Evolutionary conservation across 2,113 vertebrate species (phyloP), one percentile per base, ranked within the genome.

Genomic region (Centrocercus urophasianus): DNA sequence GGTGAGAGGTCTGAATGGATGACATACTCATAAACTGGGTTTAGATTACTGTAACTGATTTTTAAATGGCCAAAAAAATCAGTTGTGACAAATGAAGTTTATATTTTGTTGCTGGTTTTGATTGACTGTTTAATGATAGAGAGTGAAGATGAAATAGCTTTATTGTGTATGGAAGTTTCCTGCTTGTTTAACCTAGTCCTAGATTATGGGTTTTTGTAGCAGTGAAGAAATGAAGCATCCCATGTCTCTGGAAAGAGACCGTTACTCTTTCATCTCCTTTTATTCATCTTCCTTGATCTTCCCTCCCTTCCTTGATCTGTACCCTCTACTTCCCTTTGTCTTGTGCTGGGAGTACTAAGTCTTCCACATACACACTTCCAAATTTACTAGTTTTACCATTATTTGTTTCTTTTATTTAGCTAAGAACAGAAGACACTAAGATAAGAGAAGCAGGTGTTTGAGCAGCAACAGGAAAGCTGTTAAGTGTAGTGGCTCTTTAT

Each of bases 1-100:
- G 99, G 99, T 99, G 96, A 92, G 88, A 20, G 48, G 25, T 45
- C 47, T 36, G 27, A 63, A 66, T 32, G 50, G 40, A 48, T 72
- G 45, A 73, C 30, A 3, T 27, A 25, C 22, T 52, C 60, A 4
- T 45, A 38, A 70, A 75, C 40, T 66, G 32, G 8, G 30, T 81
- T 72, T 54, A 67, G 21, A 19, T 43, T 6, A 43, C 45, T 57
- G 30, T 9, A 50, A 43, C 21, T 91, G 89, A 27, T 28, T 80
- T 81, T 79, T 50, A 71, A 86, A 83, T 38, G 42, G 4, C 19
- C 7, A 59, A 34, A 21, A 25, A 38, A 36, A 21, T 74, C 52
- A 63, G 8, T 45, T 80, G 6, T 38, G 19, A 52, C n/a, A 81
- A 52, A 27, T 50, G 2, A 64, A 12, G 86, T 67, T 59, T 85